Conservation (phyloP, 2,797 vertebrate genomes). For the Chloroceryle inda region DNA sequence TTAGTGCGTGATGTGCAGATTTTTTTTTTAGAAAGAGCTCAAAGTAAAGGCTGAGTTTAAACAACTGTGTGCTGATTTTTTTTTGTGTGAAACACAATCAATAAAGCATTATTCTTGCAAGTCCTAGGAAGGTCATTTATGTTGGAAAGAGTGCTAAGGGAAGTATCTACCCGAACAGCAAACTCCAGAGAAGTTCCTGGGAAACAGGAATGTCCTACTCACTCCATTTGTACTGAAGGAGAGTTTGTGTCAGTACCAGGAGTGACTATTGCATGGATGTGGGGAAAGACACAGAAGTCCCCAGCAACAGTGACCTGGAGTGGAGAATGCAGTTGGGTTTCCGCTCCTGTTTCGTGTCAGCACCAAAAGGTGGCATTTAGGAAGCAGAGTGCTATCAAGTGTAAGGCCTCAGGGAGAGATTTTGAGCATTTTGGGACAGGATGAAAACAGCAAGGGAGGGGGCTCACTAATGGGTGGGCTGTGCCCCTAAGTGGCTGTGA, state of each 20-base stretch:
- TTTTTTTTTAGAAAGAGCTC: background rate
- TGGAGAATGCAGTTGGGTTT: accelerated
- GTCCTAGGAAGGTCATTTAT: background rate
- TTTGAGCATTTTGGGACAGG: background rate
- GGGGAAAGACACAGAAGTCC: background rate
- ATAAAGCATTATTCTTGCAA: background rate
- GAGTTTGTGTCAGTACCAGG: background rate
- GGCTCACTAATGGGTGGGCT: background rate
- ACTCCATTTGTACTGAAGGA: accelerated
- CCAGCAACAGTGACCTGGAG: background rate
- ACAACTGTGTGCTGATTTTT: background rate
- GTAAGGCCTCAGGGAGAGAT: background rate
- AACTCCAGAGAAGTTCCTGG: background rate
- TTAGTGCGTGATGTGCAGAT: background rate
- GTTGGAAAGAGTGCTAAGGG: background rate
- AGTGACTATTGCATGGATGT: background rate
- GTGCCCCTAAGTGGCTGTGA: background rate
- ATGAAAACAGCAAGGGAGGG: background rate
- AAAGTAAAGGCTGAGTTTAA: background rate
- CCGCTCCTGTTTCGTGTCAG: background rate
- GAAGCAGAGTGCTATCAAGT: background rate
- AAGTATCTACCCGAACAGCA: background rate
- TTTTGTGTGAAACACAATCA: background rate
- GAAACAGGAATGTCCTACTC: background rate
- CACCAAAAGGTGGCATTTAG: background rate